A percentile compares a stretch with the other conserved stretches of the same genome.
Evolutionary conservation across 2,797 vertebrate species (phyloP).

Genomic region (Notolabrus celidotus): DNA sequence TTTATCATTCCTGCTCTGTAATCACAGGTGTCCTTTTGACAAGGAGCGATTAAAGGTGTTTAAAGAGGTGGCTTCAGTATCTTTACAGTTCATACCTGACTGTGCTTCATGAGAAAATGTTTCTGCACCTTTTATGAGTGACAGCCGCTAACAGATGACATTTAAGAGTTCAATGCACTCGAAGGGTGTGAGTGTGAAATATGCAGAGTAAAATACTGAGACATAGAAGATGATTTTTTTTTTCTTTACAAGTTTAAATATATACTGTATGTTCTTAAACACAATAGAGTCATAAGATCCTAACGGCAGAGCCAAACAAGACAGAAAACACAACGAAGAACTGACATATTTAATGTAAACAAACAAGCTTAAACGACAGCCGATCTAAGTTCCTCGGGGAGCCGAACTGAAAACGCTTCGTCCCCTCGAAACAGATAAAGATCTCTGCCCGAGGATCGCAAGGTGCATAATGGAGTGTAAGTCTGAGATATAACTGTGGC

Average conservation of each 20-base stretch:
- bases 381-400: too few species aligned
- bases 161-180: neutral
- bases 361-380: too few species aligned
- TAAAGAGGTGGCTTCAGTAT: conserved; percentile 1
- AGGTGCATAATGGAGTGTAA: too few species aligned
- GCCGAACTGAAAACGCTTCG: too few species aligned
- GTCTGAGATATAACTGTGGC: too few species aligned
- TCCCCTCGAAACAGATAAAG: too few species aligned
- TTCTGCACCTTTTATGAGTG: neutral
- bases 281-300: too few species aligned
- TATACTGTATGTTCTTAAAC: too few species aligned
- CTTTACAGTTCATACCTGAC: neutral
- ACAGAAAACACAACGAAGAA: too few species aligned
- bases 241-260: too few species aligned
- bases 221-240: neutral
- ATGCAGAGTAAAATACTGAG: neutral
- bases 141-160: neutral
- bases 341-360: too few species aligned
- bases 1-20: conserved; percentile 19
- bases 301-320: neutral
- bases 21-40: conserved; percentile 24
- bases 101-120: neutral
- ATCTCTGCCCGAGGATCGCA: too few species aligned
- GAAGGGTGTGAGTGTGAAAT: neutral
- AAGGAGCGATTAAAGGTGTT: conserved; percentile 15